Evolutionary conservation across 1,140 invertebrate genomes (phyloP).

Genomic region (Macrobrachium nipponense): DNA sequence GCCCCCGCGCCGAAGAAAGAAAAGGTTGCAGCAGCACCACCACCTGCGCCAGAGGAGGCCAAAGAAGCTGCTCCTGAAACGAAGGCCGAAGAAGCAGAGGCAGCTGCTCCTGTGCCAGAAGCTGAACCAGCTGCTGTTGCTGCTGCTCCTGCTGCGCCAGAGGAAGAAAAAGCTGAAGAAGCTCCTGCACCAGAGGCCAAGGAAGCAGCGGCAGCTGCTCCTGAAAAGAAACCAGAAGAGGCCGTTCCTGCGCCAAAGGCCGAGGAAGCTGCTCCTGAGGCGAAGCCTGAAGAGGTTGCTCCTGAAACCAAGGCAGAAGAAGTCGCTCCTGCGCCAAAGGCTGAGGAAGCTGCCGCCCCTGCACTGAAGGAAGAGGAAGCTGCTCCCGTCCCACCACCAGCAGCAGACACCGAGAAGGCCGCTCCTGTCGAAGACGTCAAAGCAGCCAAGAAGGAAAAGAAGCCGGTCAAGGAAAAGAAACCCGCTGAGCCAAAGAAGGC

Average conservation of each 20-base stretch:
- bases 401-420: neutral
- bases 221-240: neutral
- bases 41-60: too few species aligned
- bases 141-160: too few species aligned
- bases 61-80: too few species aligned
- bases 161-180: neutral
- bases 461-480: neutral
- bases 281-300: neutral
- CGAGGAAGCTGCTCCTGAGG: neutral
- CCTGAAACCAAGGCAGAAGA: neutral
- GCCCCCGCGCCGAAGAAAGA: too few species aligned
- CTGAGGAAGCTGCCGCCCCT: neutral
- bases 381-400: too few species aligned
- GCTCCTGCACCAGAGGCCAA: neutral
- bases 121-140: neutral
- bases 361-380: neutral
- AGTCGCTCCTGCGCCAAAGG: neutral
- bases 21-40: too few species aligned
- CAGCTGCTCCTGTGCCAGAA: neutral
- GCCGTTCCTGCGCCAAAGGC: neutral
- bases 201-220: neutral
- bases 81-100: neutral
- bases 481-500: neutral
- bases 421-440: neutral
- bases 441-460: conserved; percentile 2